Percentiles rank a stretch among this genome's conserved stretches.
These are phyloP conservation scores for Eublepharis macularius DNA, from an alignment of 2,113 vertebrate species.

Conservation along the genomic window DNA sequence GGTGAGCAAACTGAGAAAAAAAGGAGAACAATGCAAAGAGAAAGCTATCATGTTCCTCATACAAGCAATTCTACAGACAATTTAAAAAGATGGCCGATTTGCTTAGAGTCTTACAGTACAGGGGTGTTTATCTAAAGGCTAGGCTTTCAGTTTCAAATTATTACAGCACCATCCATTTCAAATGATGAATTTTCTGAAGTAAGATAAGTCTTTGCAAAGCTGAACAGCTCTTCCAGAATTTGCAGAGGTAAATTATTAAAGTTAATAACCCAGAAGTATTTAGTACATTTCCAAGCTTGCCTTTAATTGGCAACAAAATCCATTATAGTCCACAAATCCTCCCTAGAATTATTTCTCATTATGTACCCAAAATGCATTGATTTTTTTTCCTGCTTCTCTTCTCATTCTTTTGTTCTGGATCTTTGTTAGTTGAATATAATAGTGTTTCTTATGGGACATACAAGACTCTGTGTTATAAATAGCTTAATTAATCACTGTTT, in stretches of 20 bases:
- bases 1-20: neutral
- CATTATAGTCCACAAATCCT: neutral
- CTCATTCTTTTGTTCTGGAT: conserved; percentile 30
- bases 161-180: neutral
- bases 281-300: conserved; percentile 24
- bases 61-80: neutral
- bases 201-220: neutral
- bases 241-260: conserved; percentile 9
- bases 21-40: neutral
- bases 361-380: conserved; percentile 10
- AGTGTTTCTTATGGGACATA: neutral
- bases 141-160: conserved; percentile 3
- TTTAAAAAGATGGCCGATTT: neutral
- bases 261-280: conserved; percentile 30
- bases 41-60: conserved; percentile 1
- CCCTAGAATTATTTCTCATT: neutral
- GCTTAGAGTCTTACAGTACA: neutral
- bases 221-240: conserved; percentile 26
- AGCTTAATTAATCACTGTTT: conserved; percentile 68
- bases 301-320: conserved; percentile 29
- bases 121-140: neutral
- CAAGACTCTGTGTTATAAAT: conserved; percentile 45
- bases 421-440: conserved; percentile 33
- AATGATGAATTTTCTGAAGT: neutral
- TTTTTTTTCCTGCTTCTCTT: conserved; percentile 8